Base-by-base conservation (phyloP, 2,113 vertebrate species). In the Dicrurus megarhynchus region DNA sequence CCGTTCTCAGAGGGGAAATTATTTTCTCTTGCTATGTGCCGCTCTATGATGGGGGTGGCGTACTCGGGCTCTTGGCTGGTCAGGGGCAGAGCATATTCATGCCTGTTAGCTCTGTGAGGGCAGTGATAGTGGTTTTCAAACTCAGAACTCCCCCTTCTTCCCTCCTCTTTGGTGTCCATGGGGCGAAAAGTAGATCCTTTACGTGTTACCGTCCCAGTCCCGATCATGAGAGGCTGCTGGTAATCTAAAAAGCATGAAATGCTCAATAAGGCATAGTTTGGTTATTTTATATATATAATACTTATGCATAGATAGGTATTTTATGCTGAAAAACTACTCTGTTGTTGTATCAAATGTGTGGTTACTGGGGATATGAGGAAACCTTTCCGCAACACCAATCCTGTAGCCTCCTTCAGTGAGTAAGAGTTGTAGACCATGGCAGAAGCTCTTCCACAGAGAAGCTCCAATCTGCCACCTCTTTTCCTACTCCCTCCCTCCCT, bases 121-220 rank as follows among this genome's bases (percentile, higher is more conserved):
- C 97, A 98, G 96, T 97, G 98, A 16, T 99, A 99, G 97, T 98
- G 98, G 35, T 97, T 93, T 50, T 96, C 57, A 0, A 94, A 89
- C 44, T 98, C 98, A 3, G 74, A 20, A 18, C 78, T 85, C 13
- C 55, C 56, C 21, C 87, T 82, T 19, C 95, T 93, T 65, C 97
- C 98, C 23, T 95, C 97, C 0, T 95, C 70, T 23, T 98, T 97
- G 0, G 95, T 92, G 95, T 99, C 99, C 97, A 98, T 98, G 41
- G 99, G 99, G 75, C 98, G 98, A 96, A 99, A 99, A 61, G 99
- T 99, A 71, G 99, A 99, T 94, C 99, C 99, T 93, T 99, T 98
- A 73, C 98, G 96, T 13, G 98, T 97, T 42, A 99, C 98, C 0
- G 97, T 98, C 33, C 97, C 98, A 3, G 98, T 98, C 63, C 98